Evolutionary conservation across 92 coral and sea anemone species (phyloP).

Genomic region (Palythoa caribaeorum): DNA sequence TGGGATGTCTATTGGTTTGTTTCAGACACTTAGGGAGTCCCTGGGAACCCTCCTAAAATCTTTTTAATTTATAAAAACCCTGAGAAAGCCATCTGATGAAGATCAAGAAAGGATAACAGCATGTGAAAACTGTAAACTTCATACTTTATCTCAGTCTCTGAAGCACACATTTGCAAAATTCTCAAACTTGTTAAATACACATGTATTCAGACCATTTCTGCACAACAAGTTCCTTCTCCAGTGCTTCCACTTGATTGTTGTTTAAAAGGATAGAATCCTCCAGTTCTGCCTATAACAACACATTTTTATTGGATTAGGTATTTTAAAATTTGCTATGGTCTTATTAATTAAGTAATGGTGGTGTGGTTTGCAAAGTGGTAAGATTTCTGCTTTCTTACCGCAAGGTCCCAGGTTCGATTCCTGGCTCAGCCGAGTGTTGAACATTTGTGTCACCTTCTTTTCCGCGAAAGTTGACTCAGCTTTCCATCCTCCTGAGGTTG

Average conservation of each 20-base stretch:
- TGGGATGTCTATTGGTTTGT: too few relatives aligned
- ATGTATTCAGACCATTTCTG: slow-evolving; percentile 69
- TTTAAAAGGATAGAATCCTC: slow-evolving; percentile 72
- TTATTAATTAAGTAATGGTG: background rate
- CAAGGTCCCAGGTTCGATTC: too few relatives aligned
- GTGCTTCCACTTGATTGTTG: slow-evolving; percentile 68
- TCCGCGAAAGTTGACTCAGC: too few relatives aligned
- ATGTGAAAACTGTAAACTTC: background rate
- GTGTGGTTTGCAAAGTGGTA: background rate
- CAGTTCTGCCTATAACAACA: slow-evolving; percentile 60
- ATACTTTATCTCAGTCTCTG: too few relatives aligned
- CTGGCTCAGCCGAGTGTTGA: too few relatives aligned
- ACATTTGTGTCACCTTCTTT: too few relatives aligned
- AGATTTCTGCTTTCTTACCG: too few relatives aligned
- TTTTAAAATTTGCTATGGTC: background rate
- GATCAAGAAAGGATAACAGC: background rate
- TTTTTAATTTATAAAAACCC: too few relatives aligned
- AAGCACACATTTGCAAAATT: background rate
- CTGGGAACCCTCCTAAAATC: too few relatives aligned
- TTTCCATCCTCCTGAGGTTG: too few relatives aligned
- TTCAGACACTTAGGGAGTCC: too few relatives aligned
- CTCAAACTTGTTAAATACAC: background rate
- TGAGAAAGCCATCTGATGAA: too few relatives aligned
- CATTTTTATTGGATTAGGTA: background rate
- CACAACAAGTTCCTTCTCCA: slow-evolving; percentile 81